Conservation (phyloP, 2,888 invertebrate species). For the Drosophila kuntzei region DNA sequence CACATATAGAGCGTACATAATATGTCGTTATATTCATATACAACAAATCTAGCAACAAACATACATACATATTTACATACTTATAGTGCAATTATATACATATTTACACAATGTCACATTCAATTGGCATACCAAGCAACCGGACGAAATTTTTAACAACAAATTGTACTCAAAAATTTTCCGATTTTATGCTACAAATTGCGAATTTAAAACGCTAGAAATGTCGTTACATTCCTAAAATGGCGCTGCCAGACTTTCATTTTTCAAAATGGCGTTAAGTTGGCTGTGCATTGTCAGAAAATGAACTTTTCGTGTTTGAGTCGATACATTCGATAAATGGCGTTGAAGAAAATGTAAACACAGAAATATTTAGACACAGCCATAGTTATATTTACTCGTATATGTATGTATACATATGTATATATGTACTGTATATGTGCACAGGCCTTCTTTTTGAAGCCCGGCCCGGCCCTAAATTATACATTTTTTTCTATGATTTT, state of each 20-base stretch:
- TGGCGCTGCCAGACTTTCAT: background rate
- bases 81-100: conserved; percentile 36
- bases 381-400: too few relatives aligned
- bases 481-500: too few relatives aligned
- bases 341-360: background rate
- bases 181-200: background rate
- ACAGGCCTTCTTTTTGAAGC: too few relatives aligned
- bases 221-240: background rate
- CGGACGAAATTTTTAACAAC: background rate
- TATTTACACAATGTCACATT: conserved; percentile 21
- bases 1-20: background rate
- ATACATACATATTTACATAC: conserved; percentile 18
- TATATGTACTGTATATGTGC: too few relatives aligned
- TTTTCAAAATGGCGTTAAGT: conserved; percentile 4
- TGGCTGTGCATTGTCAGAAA: background rate
- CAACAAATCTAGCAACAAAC: conserved; percentile 10
- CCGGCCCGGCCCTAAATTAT: too few relatives aligned
- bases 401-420: too few relatives aligned
- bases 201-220: background rate
- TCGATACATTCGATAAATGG: background rate
- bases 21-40: conserved; percentile 21
- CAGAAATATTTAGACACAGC: background rate
- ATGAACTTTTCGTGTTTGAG: background rate
- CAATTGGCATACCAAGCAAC: conserved; percentile 26
- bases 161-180: background rate